A percentile compares a stretch with the other conserved stretches of the same genome.
Evolutionary conservation across 2,113 vertebrate genomes (phyloP).

Genomic region (Gnathonemus echidnorhynchus): DNA sequence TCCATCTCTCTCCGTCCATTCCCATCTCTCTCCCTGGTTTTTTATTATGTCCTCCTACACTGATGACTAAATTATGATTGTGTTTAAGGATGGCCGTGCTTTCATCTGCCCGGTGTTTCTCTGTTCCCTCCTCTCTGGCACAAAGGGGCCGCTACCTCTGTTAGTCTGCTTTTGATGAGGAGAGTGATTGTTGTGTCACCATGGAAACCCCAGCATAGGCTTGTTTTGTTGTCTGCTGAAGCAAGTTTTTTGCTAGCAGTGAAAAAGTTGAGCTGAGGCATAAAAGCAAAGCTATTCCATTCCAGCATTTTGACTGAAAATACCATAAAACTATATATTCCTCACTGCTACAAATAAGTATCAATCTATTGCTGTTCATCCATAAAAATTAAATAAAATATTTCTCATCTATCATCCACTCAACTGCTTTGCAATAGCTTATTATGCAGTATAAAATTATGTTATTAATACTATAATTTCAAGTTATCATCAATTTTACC

Average conservation of each 20-base stretch:
- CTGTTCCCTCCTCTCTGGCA: slow-evolving; percentile 63
- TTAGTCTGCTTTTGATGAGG: slow-evolving; percentile 72
- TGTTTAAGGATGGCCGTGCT: slow-evolving; percentile 75
- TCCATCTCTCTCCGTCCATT: slow-evolving; percentile 11
- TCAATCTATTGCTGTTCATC: not conserved
- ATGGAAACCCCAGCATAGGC: slow-evolving; percentile 58
- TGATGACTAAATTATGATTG: slow-evolving; percentile 90
- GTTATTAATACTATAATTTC: not conserved
- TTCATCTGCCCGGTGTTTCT: slow-evolving; percentile 77
- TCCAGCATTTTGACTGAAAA: not conserved
- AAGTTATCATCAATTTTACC: not conserved
- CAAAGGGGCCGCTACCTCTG: slow-evolving; percentile 68
- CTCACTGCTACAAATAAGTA: not conserved
- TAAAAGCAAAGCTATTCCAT: not conserved
- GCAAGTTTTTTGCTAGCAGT: slow-evolving; percentile 34
- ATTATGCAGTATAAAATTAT: not conserved
- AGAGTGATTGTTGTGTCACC: slow-evolving; percentile 70
- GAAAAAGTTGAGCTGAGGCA: slow-evolving; percentile 22
- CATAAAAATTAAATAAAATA: not conserved
- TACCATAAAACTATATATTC: not conserved
- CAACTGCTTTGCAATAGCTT: not conserved
- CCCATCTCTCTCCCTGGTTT: slow-evolving; percentile 41
- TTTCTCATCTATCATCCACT: not conserved
- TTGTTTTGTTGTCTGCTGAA: slow-evolving; percentile 24
- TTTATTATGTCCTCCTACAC: slow-evolving; percentile 63